Evolutionary conservation across 2,113 vertebrate genomes (phyloP), one percentile per base, ranked within the genome.

Genomic region (Cranoglanis bouderius): DNA sequence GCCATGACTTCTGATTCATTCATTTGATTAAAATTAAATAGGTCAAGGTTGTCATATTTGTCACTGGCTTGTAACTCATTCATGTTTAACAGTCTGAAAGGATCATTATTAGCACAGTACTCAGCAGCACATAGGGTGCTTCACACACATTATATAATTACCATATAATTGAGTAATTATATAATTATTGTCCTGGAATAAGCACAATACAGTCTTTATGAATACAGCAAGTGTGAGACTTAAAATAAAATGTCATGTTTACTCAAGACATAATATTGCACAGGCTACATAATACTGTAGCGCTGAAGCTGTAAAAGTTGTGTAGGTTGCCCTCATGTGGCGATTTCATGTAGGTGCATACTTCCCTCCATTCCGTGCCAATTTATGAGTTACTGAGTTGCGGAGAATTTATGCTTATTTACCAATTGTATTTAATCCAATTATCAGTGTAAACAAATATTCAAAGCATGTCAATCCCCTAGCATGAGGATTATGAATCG

Each of bases 331-430:
- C 90, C 85, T 81, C 90, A 85, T 63, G 91, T 90, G 91, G 51
- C 77, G 14, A 51, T 38, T 38, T 7, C 38, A 63, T 32, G 21
- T 53, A 70, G 19, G n/a, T 89, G 65, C 70, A 75, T 4, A 6
- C 7, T 84, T 82, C 14, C 94, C 93, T 93, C 90, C 75, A 51
- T 84, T 63, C 0, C 21, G 29, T 12, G 57, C 82, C 6, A 84
- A 80, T 80, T 53, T 46, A 46, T n/a, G 72, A 21, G 8, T 78
- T 26, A 78, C 26, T 13, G 43, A 46, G 35, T 46, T 21, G 38
- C 26, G 35, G 51, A 55, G n/a, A n/a, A 65, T 43, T 26, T 63
- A 43, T 75, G 38, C 19, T 14, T 4, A 43, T 26, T 10, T 88
- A 53, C 24, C 51, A 0, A 74, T 63, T 59, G 5, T 61, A 82